These are phyloP conservation scores for Hystrix cristata DNA, from an alignment of 2,113 vertebrate species.

Conservation along the genomic window DNA sequence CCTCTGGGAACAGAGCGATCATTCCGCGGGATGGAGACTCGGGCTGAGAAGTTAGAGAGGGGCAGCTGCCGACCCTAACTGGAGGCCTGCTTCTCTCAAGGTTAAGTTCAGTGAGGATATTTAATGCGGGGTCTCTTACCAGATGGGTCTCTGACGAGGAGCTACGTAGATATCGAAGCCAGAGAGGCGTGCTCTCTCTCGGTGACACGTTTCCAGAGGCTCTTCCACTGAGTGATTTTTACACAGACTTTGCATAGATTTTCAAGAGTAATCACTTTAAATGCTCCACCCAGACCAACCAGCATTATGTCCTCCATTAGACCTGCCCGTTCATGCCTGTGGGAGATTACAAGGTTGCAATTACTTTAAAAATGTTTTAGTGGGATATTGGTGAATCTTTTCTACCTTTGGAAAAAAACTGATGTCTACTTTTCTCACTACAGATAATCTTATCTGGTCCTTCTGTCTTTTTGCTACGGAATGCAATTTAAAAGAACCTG, in stretches of 20 bases:
- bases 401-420: background rate
- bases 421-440: background rate
- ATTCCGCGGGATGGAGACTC: accelerated
- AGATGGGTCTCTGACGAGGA: background rate
- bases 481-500: background rate
- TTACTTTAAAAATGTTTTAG: background rate
- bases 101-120: background rate
- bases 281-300: background rate
- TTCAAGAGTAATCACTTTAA: background rate
- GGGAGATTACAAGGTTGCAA: background rate
- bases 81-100: background rate
- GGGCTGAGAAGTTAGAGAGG: background rate
- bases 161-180: background rate
- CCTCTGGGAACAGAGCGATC: background rate
- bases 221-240: background rate
- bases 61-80: accelerated
- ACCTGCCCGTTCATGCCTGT: background rate
- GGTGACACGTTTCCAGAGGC: background rate
- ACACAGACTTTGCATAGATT: background rate
- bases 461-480: background rate
- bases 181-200: background rate
- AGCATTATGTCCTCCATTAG: background rate
- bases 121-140: too few species aligned
- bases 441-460: background rate
- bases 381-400: background rate